phyloP scores from a whole-genome alignment of 2,113 vertebrate genomes.

The Aspidoscelis tigris region DNA sequence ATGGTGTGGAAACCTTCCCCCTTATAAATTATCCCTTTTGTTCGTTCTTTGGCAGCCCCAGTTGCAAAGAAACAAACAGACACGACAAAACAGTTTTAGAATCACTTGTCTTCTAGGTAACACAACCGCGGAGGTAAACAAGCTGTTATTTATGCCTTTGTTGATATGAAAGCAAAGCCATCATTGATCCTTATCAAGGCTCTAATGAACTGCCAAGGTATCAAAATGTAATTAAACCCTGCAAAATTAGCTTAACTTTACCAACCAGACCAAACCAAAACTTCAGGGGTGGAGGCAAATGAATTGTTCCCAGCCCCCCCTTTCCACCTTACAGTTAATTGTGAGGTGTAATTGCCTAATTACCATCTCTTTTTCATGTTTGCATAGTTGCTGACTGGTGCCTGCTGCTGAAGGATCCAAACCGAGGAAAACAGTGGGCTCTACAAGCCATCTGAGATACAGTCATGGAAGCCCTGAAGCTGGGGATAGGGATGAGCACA shows the following conservation, averaged over 20 bases:
- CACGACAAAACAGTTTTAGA: too few species aligned
- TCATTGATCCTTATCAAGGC: constrained; percentile 51
- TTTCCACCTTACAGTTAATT: constrained; percentile 6
- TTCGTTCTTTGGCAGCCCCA: background rate
- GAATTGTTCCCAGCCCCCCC: background rate
- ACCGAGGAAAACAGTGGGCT: background rate
- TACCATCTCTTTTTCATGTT: accelerated
- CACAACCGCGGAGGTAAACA: background rate
- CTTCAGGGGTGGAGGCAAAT: background rate
- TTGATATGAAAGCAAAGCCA: constrained; percentile 53
- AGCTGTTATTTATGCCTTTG: constrained; percentile 25
- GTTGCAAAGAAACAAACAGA: background rate
- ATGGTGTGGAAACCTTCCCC: too few species aligned
- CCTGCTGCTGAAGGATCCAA: too few species aligned
- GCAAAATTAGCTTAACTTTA: constrained; percentile 53
- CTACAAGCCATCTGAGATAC: accelerated
- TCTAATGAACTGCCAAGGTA: constrained; percentile 47
- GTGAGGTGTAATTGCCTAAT: background rate
- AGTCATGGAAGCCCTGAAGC: background rate
- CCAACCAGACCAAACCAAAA: constrained; percentile 5
- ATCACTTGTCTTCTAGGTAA: constrained; percentile 14
- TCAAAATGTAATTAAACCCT: constrained; percentile 58
- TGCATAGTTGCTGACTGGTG: background rate
- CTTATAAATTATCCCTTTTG: background rate
- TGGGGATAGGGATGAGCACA: too few species aligned